phyloP scores from a whole-genome alignment of 2,113 vertebrate species.

The Sebastes schlegelii region DNA sequence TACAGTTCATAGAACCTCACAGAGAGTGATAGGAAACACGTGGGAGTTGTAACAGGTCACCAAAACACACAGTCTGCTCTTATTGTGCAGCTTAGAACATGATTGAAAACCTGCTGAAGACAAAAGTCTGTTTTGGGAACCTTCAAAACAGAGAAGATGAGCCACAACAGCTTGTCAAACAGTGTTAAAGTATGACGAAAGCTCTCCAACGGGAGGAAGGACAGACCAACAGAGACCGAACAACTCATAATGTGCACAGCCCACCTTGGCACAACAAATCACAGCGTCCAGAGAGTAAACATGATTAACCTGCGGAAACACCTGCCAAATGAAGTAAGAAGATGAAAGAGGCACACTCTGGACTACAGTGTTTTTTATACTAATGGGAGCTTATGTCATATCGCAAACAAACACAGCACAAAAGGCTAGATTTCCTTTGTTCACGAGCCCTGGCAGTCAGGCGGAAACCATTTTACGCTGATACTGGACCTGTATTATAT shows the following conservation, averaged over 20 bases:
- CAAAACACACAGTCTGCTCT: not conserved
- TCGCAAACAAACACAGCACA: not conserved
- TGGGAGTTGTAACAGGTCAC: not conserved
- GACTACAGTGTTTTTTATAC: slow-evolving; percentile 13
- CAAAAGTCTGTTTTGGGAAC: not conserved
- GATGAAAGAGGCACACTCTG: slow-evolving; percentile 27
- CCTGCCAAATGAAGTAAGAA: slow-evolving; percentile 21
- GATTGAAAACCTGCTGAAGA: slow-evolving; percentile 4
- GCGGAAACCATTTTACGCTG: not conserved
- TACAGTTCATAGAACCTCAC: not conserved
- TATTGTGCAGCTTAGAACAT: not conserved
- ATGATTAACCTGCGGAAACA: slow-evolving; percentile 27
- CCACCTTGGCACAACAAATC: slow-evolving; percentile 1
- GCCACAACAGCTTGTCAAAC: slow-evolving; percentile 15
- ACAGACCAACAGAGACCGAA: slow-evolving; percentile 9
- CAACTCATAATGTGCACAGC: slow-evolving; percentile 3
- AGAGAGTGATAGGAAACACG: not conserved
- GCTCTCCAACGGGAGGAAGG: not conserved
- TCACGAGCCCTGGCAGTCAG: slow-evolving; percentile 6
- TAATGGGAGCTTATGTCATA: slow-evolving; percentile 16
- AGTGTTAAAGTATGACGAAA: slow-evolving; percentile 18
- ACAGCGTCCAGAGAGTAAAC: slow-evolving; percentile 8
- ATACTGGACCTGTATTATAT: slow-evolving; percentile 1
- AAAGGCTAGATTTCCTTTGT: not conserved
- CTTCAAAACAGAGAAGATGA: not conserved